These are phyloP conservation scores for Xanthia icteritia DNA, from an alignment of 2,888 invertebrate species.

Conservation along the genomic window DNA sequence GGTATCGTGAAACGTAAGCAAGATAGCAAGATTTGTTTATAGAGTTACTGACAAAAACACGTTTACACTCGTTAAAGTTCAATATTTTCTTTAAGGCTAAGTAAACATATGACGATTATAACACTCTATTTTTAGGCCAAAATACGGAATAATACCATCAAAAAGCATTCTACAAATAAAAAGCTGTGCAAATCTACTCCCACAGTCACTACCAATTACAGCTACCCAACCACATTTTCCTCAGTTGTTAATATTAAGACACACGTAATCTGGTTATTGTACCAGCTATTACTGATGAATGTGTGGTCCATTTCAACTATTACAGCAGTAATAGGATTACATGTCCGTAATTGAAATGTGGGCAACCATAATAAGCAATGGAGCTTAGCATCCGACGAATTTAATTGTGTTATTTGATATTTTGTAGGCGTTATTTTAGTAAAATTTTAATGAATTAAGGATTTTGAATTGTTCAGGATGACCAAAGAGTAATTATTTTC, in stretches of 20 bases:
- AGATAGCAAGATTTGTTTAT: no score
- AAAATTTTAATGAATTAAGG: background rate
- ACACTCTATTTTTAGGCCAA: no score
- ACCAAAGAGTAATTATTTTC: conserved; percentile 13
- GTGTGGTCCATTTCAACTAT: conserved; percentile 56
- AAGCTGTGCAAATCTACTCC: conserved; percentile 1
- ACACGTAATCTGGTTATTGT: conserved; percentile 61
- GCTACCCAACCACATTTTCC: conserved; percentile 15
- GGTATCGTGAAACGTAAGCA: background rate
- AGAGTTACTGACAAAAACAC: background rate
- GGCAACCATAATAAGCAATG: conserved; percentile 52
- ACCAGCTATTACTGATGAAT: conserved; percentile 46
- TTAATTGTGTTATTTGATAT: conserved; percentile 53
- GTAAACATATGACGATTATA: background rate
- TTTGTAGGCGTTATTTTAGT: conserved; percentile 27
- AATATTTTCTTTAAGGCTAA: background rate
- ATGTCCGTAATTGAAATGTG: conserved; percentile 60
- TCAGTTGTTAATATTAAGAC: conserved; percentile 43
- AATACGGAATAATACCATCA: background rate
- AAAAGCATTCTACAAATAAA: background rate
- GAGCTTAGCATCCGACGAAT: conserved; percentile 29
- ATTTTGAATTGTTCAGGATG: conserved; percentile 21
- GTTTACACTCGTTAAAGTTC: background rate
- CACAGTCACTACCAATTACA: conserved; percentile 25
- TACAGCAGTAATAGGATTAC: conserved; percentile 63